Evolutionary conservation across 2,888 invertebrate genomes (phyloP), one percentile per base, ranked within the genome.

Genomic region (Ferdinandea cuprea): DNA sequence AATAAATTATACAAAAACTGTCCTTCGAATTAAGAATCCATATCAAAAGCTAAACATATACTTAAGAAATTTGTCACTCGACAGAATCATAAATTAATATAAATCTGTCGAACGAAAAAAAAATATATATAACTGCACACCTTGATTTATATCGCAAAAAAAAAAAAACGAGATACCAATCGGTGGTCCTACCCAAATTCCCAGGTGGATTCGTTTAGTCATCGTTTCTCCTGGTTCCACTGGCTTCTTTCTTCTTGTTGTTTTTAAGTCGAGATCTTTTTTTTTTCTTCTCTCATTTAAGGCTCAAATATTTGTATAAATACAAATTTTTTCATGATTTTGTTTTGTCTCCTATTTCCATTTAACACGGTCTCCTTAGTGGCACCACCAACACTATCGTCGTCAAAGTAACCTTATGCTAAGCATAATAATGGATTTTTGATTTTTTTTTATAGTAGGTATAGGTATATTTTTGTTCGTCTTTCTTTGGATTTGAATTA

Each of bases 121-220:
- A 50, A 28, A 8, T 28, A 52, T 28, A 19, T 8, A 50, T 25
- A 76, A 48, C 35, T 78, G 83, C 83, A 68, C 78, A 68, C 78
- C 65, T 83, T 78, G 72, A 78, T 78, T 78, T 68, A 78, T 68
- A 83, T 66, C 56, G 68, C 66, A 83, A 63, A 63, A 63, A 54
- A 46, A 69, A 56, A 37, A 6, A 69, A 74, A 19, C 44, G 50
- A 68, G 78, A 83, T 78, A 56, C 72, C 66, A 78, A 73, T 83
- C 72, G 61, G 54, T 66, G 65, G 78, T 83, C 78, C 83, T 83
- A 78, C 78, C 83, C 83, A 78, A 83, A 83, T 83, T 83, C 83
- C 83, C 83, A 83, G 83, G 83, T 83, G 83, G 78, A 83, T 78
- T 73, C 72, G 83, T 78, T 83, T 83, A 83, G 78, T 83, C 83